Evolutionary conservation across 2,797 vertebrate species (phyloP).

Genomic region (Lophotriccus pileatus): DNA sequence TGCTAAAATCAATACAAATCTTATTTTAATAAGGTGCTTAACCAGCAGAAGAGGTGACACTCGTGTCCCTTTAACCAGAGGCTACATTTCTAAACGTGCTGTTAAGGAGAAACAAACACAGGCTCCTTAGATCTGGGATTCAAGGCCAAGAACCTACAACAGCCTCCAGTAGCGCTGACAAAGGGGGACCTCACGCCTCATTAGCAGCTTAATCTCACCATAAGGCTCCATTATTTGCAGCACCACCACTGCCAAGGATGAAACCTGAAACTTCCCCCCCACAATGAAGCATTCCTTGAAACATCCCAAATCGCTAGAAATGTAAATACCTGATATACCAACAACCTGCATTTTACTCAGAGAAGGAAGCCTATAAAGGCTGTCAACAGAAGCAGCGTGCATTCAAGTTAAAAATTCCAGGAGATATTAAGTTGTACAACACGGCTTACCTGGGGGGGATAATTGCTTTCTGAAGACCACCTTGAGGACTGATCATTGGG

Average conservation of each 20-base stretch:
- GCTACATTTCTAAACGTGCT: neutral
- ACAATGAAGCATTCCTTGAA: neutral
- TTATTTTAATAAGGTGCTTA: slow-evolving; percentile 7
- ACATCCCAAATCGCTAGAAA: neutral
- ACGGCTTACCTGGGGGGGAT: slow-evolving; percentile 91
- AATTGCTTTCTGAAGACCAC: slow-evolving; percentile 99
- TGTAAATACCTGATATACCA: neutral
- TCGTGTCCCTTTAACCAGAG: neutral
- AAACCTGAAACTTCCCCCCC: neutral
- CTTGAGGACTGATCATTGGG: slow-evolving; percentile 97
- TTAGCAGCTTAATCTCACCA: slow-evolving; percentile 52
- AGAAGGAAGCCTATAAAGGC: neutral
- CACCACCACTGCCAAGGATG: neutral
- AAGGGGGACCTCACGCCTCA: slow-evolving; percentile 34
- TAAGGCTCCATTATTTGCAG: slow-evolving; percentile 39
- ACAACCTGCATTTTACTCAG: neutral
- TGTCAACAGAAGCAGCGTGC: neutral
- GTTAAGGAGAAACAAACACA: slow-evolving; percentile 6
- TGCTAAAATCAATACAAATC: neutral
- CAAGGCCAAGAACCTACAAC: slow-evolving; percentile 15
- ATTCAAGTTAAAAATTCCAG: neutral
- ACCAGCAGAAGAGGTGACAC: neutral
- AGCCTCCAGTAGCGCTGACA: slow-evolving; percentile 28
- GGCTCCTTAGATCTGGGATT: slow-evolving; percentile 3
- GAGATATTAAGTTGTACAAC: neutral